Conservation (phyloP, 2,888 invertebrate genomes). For the Graphium colonna region DNA sequence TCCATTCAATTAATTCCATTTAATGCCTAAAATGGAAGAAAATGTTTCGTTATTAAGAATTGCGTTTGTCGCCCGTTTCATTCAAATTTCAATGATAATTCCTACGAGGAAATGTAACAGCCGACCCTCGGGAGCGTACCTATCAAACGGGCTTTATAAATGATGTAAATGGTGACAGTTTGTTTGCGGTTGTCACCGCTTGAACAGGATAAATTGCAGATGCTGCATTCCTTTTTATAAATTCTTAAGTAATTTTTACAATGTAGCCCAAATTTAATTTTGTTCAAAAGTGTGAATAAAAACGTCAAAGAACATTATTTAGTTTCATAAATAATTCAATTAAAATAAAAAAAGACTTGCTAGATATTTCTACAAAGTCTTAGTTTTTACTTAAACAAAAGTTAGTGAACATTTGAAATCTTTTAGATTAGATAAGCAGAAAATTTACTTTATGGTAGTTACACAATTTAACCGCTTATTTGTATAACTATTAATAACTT, state of each 20-base stretch:
- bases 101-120: slow-evolving; percentile 15
- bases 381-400: too few relatives aligned
- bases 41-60: not conserved
- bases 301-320: too few relatives aligned
- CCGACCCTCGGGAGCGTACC: slow-evolving; percentile 7
- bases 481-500: too few relatives aligned
- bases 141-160: slow-evolving; percentile 18
- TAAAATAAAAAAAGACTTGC: too few relatives aligned
- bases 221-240: slow-evolving; percentile 1
- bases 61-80: not conserved
- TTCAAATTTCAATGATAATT: slow-evolving; percentile 9
- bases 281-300: too few relatives aligned
- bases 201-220: slow-evolving; percentile 18
- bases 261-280: too few relatives aligned
- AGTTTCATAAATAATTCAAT: too few relatives aligned
- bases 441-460: too few relatives aligned
- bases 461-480: too few relatives aligned
- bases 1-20: slow-evolving; percentile 24
- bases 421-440: too few relatives aligned
- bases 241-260: not conserved
- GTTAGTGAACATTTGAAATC: too few relatives aligned
- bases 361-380: too few relatives aligned
- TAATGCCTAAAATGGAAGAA: not conserved
- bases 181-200: slow-evolving; percentile 10
- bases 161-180: slow-evolving; percentile 21